Conservation (phyloP, 2,113 vertebrate genomes). For the Malurus alboscapulatus region DNA sequence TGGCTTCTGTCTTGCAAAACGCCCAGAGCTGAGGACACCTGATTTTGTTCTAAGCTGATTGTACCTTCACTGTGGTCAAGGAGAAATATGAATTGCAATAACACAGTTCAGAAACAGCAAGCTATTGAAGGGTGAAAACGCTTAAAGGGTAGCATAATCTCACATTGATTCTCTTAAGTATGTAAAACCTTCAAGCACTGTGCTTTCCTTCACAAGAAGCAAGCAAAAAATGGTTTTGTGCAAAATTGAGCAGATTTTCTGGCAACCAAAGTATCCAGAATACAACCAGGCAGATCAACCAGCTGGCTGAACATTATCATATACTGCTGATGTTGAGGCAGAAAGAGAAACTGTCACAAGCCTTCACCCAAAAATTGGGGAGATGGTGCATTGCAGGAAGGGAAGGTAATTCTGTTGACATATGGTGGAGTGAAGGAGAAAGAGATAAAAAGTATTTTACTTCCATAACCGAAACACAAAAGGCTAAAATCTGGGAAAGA, state of each 20-base stretch:
- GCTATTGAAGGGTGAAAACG: neutral
- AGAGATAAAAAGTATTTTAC: neutral
- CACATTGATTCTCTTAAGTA: neutral
- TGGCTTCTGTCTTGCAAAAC: neutral
- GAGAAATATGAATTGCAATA: neutral
- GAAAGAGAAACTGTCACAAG: neutral
- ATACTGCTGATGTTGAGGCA: neutral
- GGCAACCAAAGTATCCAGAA: neutral
- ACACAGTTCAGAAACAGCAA: neutral
- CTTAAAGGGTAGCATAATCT: neutral
- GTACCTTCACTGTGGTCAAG: neutral
- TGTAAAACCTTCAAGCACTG: neutral
- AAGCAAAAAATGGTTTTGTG: neutral
- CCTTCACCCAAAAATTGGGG: neutral
- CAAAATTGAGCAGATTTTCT: neutral
- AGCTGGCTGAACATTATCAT: neutral
- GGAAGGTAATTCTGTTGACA: neutral
- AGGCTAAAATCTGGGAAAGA: neutral
- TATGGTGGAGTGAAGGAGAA: neutral
- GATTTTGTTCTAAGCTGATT: neutral
- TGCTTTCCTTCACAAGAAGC: neutral
- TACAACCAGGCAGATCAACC: neutral
- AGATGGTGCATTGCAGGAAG: rapidly evolving
- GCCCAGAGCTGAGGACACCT: neutral
- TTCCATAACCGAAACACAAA: neutral